Evolutionary conservation across 1,140 invertebrate species (phyloP).

Genomic region (Drosophila tropicalis): DNA sequence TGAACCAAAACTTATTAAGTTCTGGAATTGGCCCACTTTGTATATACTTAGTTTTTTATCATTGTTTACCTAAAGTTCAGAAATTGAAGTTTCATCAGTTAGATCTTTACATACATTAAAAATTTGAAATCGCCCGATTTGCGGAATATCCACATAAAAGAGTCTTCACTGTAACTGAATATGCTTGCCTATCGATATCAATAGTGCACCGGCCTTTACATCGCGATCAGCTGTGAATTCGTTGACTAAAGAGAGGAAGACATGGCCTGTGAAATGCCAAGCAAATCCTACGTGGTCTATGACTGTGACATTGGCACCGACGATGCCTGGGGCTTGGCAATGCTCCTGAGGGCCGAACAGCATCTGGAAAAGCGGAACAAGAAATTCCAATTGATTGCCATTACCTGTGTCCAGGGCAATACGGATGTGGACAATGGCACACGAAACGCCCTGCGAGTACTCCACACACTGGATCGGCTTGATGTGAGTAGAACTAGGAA

Average conservation of each 20-base stretch:
- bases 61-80: too few species aligned
- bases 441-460: conserved; percentile 85
- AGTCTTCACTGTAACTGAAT: not conserved
- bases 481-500: conserved; percentile 84
- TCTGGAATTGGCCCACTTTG: too few species aligned
- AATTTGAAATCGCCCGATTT: too few species aligned
- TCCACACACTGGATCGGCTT: conserved; percentile 83
- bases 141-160: not conserved
- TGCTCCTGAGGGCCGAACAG: conserved; percentile 85
- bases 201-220: not conserved
- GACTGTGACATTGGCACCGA: conserved; percentile 87
- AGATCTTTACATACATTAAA: too few species aligned
- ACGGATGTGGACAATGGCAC: conserved; percentile 85
- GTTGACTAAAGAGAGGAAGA: too few species aligned
- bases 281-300: conserved; percentile 83
- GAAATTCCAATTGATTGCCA: conserved; percentile 84
- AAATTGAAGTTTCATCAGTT: too few species aligned
- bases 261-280: too few species aligned
- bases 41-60: too few species aligned
- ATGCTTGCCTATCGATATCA: conserved; percentile 2
- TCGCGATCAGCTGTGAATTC: not conserved
- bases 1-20: too few species aligned
- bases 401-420: conserved; percentile 87
- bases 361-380: conserved; percentile 5
- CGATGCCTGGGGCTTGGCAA: conserved; percentile 86